These are phyloP conservation scores for Marisa cornuarietis DNA, from an alignment of 1,140 invertebrate genomes.

Conservation along the genomic window DNA sequence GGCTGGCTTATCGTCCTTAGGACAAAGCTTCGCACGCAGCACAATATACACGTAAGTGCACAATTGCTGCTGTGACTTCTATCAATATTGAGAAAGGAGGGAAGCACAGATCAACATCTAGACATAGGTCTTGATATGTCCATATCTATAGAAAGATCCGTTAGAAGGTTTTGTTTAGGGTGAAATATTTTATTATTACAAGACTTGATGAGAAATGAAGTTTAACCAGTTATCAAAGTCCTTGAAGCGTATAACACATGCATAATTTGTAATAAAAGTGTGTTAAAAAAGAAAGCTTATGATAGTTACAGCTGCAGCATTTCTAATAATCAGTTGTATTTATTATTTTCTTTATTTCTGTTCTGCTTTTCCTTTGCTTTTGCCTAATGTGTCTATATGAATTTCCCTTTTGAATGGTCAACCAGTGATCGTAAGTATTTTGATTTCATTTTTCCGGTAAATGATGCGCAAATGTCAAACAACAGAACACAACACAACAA, in stretches of 20 bases:
- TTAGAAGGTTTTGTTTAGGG: background rate
- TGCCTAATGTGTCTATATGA: background rate
- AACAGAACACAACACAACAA: too few relatives aligned
- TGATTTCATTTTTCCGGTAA: background rate
- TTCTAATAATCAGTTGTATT: background rate
- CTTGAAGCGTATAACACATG: background rate
- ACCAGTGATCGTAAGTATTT: background rate
- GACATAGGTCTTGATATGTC: background rate
- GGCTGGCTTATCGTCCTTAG: slow-evolving; percentile 28
- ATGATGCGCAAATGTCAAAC: too few relatives aligned
- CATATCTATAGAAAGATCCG: background rate
- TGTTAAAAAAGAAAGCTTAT: too few relatives aligned
- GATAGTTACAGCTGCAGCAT: background rate
- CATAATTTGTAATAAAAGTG: background rate
- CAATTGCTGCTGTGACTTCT: background rate
- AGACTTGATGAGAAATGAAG: background rate
- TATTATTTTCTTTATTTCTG: background rate
- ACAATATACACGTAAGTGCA: slow-evolving; percentile 33
- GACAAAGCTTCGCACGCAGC: slow-evolving; percentile 26
- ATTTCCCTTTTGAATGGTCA: background rate
- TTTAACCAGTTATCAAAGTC: background rate
- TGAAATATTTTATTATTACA: background rate
- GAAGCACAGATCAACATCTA: background rate
- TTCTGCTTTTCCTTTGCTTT: background rate
- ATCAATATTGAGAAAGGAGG: background rate